Base-by-base conservation (phyloP, 2,888 invertebrate genomes). In the Drosophila vallismaia region DNA sequence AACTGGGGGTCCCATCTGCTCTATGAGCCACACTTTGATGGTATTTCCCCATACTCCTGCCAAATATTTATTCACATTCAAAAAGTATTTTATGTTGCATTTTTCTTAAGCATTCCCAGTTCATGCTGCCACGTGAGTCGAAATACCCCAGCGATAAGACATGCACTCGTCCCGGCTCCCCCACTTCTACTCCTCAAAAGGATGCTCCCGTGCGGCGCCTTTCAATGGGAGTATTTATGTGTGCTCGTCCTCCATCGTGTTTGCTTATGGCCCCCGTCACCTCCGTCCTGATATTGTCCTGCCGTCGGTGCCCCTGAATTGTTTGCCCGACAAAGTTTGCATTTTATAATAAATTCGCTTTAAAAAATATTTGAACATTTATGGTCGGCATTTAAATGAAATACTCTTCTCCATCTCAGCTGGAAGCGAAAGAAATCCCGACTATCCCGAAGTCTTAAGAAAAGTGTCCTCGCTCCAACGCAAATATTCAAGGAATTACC, bases 11-110 rank as follows among this genome's bases (percentile, higher is more conserved):
- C 36, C n/a, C 9, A 19, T 14, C 28, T 7, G 19, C 45, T 40
- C 31, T 24, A n/a, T 0, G 10, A 4, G 31, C 14, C 33, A 26
- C 44, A 46, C 69, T 71, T 71, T 50, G 53, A 54, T 72, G 73
- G 66, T 49, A 52, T 53, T 67, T 24, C 36, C 31, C n/a, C 53
- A 29, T 28, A 10, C 45, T 52, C 36, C 42, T 52, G n/a, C 33
- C 59, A 81, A 79, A 85, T 81, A 82, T 85, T 81, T 82, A 76
- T 79, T 10, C 70, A 67, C 75, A 76, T 81, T 79, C 72, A 68
- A 71, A 76, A 82, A 85, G 69, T 71, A 82, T 79, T 87, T 81
- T 85, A 79, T 82, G 83, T 58, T 87, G 83, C 85, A 85, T 71
- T 86, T 78, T 48, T 71, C 46, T 74, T 69, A 80, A 66, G 84